Conservation (phyloP, 2,797 vertebrate genomes). For the Acrocephalus scirpaceus region DNA sequence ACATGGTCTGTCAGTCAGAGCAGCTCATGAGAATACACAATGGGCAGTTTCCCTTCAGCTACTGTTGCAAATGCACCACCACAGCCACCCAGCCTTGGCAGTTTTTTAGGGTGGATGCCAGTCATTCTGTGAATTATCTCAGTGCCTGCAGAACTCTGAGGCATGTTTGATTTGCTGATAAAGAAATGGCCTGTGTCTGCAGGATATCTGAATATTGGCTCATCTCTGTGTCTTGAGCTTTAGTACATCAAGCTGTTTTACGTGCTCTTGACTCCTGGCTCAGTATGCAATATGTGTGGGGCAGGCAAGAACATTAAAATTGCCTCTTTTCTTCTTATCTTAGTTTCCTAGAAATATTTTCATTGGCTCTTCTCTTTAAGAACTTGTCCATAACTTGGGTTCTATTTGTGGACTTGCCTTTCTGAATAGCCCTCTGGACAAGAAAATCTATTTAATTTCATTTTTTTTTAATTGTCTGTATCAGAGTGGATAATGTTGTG, state of each 20-base stretch:
- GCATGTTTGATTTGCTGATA: not conserved
- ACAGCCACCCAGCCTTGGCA: not conserved
- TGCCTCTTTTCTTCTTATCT: not conserved
- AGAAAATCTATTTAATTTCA: not conserved
- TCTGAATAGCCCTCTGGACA: not conserved
- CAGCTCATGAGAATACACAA: not conserved
- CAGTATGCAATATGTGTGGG: accelerated
- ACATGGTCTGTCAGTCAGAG: not conserved
- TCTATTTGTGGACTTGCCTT: not conserved
- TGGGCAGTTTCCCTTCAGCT: not conserved
- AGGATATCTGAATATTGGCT: not conserved
- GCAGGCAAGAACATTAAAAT: not conserved
- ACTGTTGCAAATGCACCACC: accelerated
- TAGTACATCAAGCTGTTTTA: not conserved
- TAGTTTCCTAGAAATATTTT: not conserved
- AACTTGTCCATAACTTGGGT: not conserved
- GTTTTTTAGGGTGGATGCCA: not conserved
- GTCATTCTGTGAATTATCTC: not conserved
- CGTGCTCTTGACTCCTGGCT: not conserved
- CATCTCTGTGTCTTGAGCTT: not conserved
- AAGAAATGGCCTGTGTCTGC: not conserved
- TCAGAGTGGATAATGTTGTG: not conserved
- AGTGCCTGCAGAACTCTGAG: not conserved
- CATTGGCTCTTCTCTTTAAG: not conserved
- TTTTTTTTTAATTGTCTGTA: not conserved